Evolutionary conservation across 2,888 invertebrate genomes (phyloP), one percentile per base, ranked within the genome.

Genomic region (Meiosimyza decipiens): DNA sequence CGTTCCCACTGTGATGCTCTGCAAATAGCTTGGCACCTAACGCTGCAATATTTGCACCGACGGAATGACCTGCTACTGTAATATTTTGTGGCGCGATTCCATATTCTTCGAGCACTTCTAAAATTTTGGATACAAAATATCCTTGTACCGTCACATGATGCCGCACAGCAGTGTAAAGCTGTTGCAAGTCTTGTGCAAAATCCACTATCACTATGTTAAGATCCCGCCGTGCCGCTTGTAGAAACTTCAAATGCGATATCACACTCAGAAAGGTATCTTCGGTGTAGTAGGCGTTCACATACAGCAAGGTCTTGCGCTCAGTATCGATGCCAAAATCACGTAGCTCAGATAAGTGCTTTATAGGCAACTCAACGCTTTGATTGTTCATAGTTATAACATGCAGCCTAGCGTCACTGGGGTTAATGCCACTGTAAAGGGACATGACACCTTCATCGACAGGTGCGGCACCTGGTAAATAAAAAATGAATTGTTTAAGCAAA

Each of bases 1-100:
- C 51, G 13, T 64, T 16, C 6, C 1, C 6, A n/a, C 47, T 11
- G 9, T 47, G 16, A 13, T 73, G 62, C 2, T 54, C 49, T 7
- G 78, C 75, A 69, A 75, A 85, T 1, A 81, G 59, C 13, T 78
- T 76, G 0, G 85, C 82, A 0, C 80, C 86, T 66, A 85, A 22
- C 0, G 85, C 85, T 0, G 84, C 85, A n/a, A 84, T 82, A 76
- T 85, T 85, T 0, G 85, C 85, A 6, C 86, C 86, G 47, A 84
- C 85, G 7, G 86, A 85, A 52, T 85, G 86, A 1, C 85, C 86
- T 0, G 80, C 82, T 52, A 85, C 51, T 0, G 79, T 84, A 0
- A 85, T 79, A 55, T 83, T 79, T 51, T 75, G 70, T 0, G 80
- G 66, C 0, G 72, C 55, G 3, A 84, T 71, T 13, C 82, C 84